phyloP scores from a whole-genome alignment of 2,113 vertebrate genomes.

The Capreolus pygargus region DNA sequence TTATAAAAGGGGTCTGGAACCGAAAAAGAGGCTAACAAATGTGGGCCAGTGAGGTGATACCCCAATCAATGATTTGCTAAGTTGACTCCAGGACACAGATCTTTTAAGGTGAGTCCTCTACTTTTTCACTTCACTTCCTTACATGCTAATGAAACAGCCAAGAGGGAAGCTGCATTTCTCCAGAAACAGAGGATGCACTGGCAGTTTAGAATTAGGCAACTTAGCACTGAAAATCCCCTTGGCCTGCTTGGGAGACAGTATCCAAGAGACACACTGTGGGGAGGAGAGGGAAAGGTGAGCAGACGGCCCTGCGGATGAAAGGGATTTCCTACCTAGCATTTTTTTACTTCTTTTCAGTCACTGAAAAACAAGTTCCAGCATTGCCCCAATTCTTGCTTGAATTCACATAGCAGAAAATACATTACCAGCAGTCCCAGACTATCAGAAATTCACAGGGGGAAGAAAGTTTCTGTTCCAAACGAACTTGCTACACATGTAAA shows the following conservation, averaged over 20 bases:
- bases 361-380: constrained; percentile 46
- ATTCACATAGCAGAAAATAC: neutral
- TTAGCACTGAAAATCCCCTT: neutral
- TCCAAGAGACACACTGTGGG: neutral
- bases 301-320: neutral
- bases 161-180: neutral
- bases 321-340: constrained; percentile 18
- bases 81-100: neutral
- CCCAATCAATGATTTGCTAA: neutral
- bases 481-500: neutral
- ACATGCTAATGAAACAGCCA: neutral
- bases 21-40: neutral
- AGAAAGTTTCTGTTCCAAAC: neutral
- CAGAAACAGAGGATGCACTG: neutral
- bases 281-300: neutral
- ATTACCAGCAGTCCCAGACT: neutral
- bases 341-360: neutral
- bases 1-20: neutral
- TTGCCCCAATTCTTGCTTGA: constrained; percentile 5
- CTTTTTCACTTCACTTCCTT: neutral
- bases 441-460: neutral
- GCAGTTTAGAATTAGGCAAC: neutral
- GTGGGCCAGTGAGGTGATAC: neutral
- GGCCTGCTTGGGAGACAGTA: neutral
- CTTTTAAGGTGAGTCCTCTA: neutral